Evolutionary conservation across 37 sponge, comb jelly and placozoan genomes (phyloP).

Genomic region (Agelas oroides): DNA sequence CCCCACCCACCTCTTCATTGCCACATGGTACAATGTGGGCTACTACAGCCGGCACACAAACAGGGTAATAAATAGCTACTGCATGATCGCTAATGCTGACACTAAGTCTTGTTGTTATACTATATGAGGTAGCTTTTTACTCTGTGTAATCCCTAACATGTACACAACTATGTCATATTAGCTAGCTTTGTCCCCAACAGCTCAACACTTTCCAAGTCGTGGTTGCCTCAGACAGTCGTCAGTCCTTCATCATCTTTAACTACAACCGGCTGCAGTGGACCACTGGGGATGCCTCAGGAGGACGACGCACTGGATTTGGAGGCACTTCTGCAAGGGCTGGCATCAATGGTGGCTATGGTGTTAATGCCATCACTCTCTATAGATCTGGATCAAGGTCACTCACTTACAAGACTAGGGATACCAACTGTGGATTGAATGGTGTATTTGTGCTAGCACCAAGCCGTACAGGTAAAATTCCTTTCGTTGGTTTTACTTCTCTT

Average conservation of each 20-base stretch:
- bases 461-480: background rate
- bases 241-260: constrained; percentile 11
- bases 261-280: constrained; percentile 23
- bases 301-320: too few relatives aligned
- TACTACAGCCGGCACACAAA: background rate
- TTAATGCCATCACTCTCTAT: constrained; percentile 5
- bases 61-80: too few relatives aligned
- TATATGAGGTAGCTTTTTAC: too few relatives aligned
- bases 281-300: too few relatives aligned
- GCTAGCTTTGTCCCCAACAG: background rate
- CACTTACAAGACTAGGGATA: background rate
- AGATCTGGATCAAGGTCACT: constrained; percentile 16
- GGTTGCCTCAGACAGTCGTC: background rate
- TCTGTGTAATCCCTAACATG: too few relatives aligned
- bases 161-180: too few relatives aligned
- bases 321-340: constrained; percentile 4
- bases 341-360: constrained; percentile 34
- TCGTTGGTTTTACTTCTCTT: background rate
- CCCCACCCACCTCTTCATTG: background rate
- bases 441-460: background rate
- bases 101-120: too few relatives aligned
- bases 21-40: constrained; percentile 13
- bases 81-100: background rate
- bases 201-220: constrained; percentile 40
- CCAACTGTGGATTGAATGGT: constrained; percentile 6